These are phyloP conservation scores for Melozone crissalis DNA, from an alignment of 2,113 vertebrate genomes.

Conservation along the genomic window DNA sequence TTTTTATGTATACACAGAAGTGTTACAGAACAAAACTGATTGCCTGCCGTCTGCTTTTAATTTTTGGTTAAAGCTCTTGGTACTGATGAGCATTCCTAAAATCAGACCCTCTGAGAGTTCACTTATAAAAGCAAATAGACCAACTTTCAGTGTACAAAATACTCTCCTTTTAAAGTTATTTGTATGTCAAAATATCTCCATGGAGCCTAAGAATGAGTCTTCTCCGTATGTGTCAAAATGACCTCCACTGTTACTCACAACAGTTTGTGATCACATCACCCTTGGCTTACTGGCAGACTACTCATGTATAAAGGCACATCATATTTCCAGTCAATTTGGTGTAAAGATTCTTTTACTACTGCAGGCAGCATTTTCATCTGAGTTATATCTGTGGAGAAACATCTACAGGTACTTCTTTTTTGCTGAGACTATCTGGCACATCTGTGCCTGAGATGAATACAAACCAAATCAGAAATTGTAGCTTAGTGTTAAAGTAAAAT, in stretches of 20 bases:
- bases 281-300: not conserved
- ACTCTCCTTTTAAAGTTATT: not conserved
- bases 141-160: not conserved
- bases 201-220: not conserved
- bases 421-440: not conserved
- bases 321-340: not conserved
- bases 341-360: not conserved
- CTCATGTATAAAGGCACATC: not conserved
- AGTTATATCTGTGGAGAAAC: not conserved
- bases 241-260: not conserved
- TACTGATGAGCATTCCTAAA: not conserved
- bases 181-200: not conserved
- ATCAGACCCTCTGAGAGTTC: not conserved
- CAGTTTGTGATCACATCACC: not conserved
- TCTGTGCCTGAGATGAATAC: not conserved
- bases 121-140: conserved; percentile 21
- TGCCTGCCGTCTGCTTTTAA: not conserved
- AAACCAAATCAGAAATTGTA: not conserved
- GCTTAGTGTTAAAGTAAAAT: not conserved
- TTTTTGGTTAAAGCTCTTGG: not conserved
- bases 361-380: not conserved
- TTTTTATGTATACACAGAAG: not conserved
- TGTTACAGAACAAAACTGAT: not conserved
- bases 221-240: not conserved
- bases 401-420: not conserved